Evolutionary conservation across 2,113 vertebrate species (phyloP).

Genomic region (Pedetes capensis): DNA sequence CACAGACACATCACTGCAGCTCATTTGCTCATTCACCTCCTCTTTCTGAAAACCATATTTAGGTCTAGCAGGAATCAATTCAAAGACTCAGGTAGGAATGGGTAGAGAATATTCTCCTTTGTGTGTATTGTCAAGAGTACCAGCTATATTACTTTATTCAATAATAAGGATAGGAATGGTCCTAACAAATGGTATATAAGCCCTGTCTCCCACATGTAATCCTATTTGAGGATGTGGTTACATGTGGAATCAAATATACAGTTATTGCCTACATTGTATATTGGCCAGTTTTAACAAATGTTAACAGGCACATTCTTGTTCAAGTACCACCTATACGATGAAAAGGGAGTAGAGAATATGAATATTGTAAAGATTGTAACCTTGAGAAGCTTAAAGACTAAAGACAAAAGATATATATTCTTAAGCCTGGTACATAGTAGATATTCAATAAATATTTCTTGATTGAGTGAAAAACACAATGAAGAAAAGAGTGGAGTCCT

Average conservation of each 20-base stretch:
- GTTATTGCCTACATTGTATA: background rate
- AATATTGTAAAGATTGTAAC: background rate
- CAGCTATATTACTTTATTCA: background rate
- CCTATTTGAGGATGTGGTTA: background rate
- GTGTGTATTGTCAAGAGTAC: background rate
- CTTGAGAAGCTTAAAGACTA: background rate
- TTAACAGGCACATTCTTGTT: background rate
- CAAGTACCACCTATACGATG: background rate
- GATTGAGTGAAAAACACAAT: background rate
- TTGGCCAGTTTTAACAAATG: background rate
- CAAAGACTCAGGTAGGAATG: background rate
- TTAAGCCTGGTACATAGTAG: background rate
- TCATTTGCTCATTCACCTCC: background rate
- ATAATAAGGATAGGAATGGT: background rate
- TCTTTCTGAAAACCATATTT: background rate
- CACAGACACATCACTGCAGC: background rate
- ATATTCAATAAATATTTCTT: background rate
- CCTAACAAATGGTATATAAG: background rate
- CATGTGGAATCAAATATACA: background rate
- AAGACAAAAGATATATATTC: background rate
- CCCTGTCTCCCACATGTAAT: background rate
- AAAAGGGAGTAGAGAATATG: too few species aligned
- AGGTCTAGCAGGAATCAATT: background rate
- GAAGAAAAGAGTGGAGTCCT: background rate
- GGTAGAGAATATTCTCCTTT: background rate